Evolutionary conservation across 2,113 vertebrate genomes (phyloP).

Genomic region (Corythornis cristatus): DNA sequence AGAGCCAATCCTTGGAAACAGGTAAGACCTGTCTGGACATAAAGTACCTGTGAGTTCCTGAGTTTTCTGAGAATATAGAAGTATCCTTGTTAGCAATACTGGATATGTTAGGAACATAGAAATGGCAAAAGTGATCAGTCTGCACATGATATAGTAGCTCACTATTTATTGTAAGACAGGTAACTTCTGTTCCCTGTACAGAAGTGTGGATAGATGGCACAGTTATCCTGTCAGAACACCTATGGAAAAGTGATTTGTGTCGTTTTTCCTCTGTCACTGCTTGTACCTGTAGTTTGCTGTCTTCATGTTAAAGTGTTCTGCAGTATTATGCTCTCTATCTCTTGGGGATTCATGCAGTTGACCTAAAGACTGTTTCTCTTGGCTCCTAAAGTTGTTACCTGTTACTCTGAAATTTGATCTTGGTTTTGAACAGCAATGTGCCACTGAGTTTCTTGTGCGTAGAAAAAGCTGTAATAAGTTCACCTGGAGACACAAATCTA

Average conservation of each 20-base stretch:
- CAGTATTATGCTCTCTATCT: neutral
- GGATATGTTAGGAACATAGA: neutral
- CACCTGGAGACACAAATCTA: neutral
- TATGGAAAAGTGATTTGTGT: neutral
- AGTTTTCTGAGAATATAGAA: neutral
- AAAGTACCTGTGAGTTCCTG: neutral
- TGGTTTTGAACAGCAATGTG: neutral
- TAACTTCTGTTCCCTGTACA: neutral
- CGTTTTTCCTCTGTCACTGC: neutral
- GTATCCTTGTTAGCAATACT: neutral
- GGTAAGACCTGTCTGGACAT: slow-evolving; percentile 69
- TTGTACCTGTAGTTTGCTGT: neutral
- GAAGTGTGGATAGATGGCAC: neutral
- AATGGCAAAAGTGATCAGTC: neutral
- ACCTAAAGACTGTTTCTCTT: neutral
- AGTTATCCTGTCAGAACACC: neutral
- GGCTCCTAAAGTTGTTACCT: neutral
- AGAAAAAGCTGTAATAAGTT: neutral
- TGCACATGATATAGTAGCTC: neutral
- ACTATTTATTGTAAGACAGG: neutral
- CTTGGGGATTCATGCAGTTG: neutral
- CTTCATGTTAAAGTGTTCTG: neutral
- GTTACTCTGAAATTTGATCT: neutral
- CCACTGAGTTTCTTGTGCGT: neutral
- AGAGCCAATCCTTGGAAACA: slow-evolving; percentile 86